phyloP scores from a whole-genome alignment of 2,797 vertebrate genomes.

The Gymnoscopelus microlampas region DNA sequence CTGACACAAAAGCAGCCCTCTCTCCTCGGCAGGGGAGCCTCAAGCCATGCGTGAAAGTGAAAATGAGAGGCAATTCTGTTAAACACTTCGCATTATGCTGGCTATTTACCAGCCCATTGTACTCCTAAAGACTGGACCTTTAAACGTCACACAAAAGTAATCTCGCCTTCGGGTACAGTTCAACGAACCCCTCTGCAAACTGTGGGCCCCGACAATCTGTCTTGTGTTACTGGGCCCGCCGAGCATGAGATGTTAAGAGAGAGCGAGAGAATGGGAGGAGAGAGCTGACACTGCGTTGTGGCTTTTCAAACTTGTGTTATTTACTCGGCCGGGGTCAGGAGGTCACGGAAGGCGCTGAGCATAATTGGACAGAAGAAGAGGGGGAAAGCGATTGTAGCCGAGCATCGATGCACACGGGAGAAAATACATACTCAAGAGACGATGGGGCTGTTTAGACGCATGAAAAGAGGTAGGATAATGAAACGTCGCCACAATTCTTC shows the following conservation, averaged over 20 bases:
- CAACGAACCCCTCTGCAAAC: slow-evolving; percentile 57
- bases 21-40: slow-evolving; percentile 61
- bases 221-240: slow-evolving; percentile 61
- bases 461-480: no score
- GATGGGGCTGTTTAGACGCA: no score
- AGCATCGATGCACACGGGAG: no score
- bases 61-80: slow-evolving; percentile 78
- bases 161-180: slow-evolving; percentile 74
- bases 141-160: slow-evolving; percentile 77
- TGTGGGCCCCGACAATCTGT: slow-evolving; percentile 64
- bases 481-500: no score
- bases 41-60: slow-evolving; percentile 80
- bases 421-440: no score
- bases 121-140: slow-evolving; percentile 69
- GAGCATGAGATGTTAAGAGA: slow-evolving; percentile 59
- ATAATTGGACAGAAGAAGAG: slow-evolving; percentile 34
- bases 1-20: slow-evolving; percentile 66
- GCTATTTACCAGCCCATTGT: slow-evolving; percentile 78
- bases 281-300: slow-evolving; percentile 63
- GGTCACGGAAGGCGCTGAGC: slow-evolving; percentile 30
- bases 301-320: slow-evolving; percentile 65
- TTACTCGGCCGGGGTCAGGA: slow-evolving; percentile 57
- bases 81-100: slow-evolving; percentile 73
- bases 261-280: slow-evolving; percentile 61
- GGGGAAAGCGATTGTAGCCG: slow-evolving; percentile 23